phyloP scores from a whole-genome alignment of 2,888 invertebrate genomes.

The Drosophila flavopinicola region DNA sequence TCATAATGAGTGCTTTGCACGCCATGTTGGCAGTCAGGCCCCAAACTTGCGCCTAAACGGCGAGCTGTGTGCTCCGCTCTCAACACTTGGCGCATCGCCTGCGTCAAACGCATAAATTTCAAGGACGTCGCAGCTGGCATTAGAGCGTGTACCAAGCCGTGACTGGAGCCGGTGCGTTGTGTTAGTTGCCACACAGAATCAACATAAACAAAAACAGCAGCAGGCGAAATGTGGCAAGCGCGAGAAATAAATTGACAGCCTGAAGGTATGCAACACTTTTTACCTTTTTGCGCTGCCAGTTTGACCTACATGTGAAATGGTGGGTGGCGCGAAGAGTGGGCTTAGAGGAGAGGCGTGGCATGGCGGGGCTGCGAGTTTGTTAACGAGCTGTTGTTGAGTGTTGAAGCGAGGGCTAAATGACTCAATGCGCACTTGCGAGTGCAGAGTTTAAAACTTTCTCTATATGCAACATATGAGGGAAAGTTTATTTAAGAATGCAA shows the following conservation, averaged over 20 bases:
- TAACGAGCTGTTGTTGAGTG: slow-evolving; percentile 30
- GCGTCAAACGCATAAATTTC: slow-evolving; percentile 74
- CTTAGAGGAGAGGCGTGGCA: neutral
- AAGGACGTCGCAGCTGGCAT: slow-evolving; percentile 57
- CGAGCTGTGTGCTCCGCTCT: slow-evolving; percentile 36
- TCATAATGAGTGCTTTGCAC: slow-evolving; percentile 75
- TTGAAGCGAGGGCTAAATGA: slow-evolving; percentile 26
- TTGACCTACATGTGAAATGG: slow-evolving; percentile 65
- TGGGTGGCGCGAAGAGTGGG: neutral
- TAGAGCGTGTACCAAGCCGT: slow-evolving; percentile 43
- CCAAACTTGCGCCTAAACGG: slow-evolving; percentile 8
- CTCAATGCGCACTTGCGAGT: slow-evolving; percentile 4
- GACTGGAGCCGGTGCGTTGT: slow-evolving; percentile 32
- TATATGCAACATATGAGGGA: no score
- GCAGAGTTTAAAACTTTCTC: no score
- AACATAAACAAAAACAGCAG: slow-evolving; percentile 50
- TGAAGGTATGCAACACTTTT: slow-evolving; percentile 67
- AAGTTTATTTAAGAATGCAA: neutral
- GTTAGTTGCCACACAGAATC: slow-evolving; percentile 41
- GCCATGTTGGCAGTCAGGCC: slow-evolving; percentile 62
- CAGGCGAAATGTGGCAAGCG: slow-evolving; percentile 60
- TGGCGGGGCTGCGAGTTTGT: no score
- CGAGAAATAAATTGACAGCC: slow-evolving; percentile 74
- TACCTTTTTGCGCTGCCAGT: slow-evolving; percentile 52
- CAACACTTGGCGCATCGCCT: slow-evolving; percentile 66